Conservation (phyloP, 1,140 invertebrate species). For the Physella acuta region DNA sequence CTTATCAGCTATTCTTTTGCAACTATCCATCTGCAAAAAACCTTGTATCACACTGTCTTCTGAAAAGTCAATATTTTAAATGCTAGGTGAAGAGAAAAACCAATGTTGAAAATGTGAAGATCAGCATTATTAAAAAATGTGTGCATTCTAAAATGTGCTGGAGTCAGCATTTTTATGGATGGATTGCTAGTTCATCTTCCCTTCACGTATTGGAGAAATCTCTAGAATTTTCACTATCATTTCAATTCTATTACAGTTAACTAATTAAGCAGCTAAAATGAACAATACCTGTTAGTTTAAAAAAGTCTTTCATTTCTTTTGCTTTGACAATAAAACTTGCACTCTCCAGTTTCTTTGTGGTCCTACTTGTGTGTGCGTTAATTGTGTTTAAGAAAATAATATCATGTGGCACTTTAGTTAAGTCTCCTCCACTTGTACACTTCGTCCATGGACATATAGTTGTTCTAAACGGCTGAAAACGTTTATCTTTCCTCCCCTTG, state of each 20-base stretch:
- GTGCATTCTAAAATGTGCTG: too few species aligned
- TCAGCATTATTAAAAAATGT: too few species aligned
- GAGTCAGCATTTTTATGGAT: too few species aligned
- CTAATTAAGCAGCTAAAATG: too few species aligned
- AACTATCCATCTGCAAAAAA: constrained; percentile 51
- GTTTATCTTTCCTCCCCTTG: constrained; percentile 13
- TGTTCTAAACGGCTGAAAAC: constrained; percentile 15
- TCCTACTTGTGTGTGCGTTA: neutral
- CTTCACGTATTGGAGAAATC: too few species aligned
- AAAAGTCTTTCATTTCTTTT: constrained; percentile 51
- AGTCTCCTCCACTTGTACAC: neutral
- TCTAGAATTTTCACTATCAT: too few species aligned
- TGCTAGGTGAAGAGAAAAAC: neutral
- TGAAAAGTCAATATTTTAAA: constrained; percentile 18
- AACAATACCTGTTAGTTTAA: constrained; percentile 46
- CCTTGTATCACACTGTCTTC: constrained; percentile 53
- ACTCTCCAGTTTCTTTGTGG: constrained; percentile 23
- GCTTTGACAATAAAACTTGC: constrained; percentile 46
- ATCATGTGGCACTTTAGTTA: constrained; percentile 5
- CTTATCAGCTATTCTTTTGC: constrained; percentile 55
- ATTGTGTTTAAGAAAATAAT: constrained; percentile 3
- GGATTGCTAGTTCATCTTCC: too few species aligned
- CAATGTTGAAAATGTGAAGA: too few species aligned
- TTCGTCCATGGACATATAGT: constrained; percentile 8
- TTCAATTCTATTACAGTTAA: too few species aligned